Conservation (phyloP, 2,797 vertebrate genomes). For the Lycodopsis pacificus region DNA sequence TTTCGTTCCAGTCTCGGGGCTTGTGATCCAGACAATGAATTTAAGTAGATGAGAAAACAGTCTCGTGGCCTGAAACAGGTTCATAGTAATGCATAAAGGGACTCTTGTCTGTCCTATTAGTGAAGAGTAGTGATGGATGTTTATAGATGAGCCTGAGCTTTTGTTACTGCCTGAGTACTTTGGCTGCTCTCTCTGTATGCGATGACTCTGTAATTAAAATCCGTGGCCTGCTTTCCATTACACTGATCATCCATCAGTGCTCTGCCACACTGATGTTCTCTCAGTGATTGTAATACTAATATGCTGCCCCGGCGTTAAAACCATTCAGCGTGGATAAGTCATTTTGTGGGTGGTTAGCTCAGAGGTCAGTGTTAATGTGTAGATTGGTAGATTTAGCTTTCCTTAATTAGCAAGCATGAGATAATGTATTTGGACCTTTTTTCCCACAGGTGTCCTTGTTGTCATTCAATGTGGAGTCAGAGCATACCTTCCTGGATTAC, state of each 20-base stretch:
- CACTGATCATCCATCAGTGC: slow-evolving; percentile 54
- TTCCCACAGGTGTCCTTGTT: slow-evolving; percentile 90
- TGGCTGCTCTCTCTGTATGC: slow-evolving; percentile 46
- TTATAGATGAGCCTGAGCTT: slow-evolving; percentile 54
- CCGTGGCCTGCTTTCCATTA: slow-evolving; percentile 70
- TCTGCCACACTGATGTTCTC: slow-evolving; percentile 28
- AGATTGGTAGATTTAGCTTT: slow-evolving; percentile 43
- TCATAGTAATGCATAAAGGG: slow-evolving; percentile 18
- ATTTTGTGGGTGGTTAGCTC: slow-evolving; percentile 58
- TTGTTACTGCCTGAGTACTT: slow-evolving; percentile 48
- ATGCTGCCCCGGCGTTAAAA: slow-evolving; percentile 6
- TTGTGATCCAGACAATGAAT: slow-evolving; percentile 36
- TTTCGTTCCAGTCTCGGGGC: slow-evolving; percentile 31
- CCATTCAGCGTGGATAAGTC: slow-evolving; percentile 48
- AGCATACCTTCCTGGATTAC: slow-evolving; percentile 96
- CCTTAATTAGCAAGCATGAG: slow-evolving; percentile 38
- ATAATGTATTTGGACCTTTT: slow-evolving; percentile 50
- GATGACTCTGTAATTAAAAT: slow-evolving; percentile 71
- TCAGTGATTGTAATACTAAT: slow-evolving; percentile 68
- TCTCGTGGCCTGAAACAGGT: slow-evolving; percentile 16
- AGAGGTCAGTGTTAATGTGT: slow-evolving; percentile 63
- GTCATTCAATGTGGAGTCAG: slow-evolving; percentile 92
- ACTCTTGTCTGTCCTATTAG: slow-evolving; percentile 22
- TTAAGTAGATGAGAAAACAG: slow-evolving; percentile 52
- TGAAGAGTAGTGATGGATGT: slow-evolving; percentile 53